Percentiles rank a stretch among this genome's conserved stretches.
These are phyloP conservation scores for Nymphalis io DNA, from an alignment of 1,140 invertebrate species.

Conservation along the genomic window DNA sequence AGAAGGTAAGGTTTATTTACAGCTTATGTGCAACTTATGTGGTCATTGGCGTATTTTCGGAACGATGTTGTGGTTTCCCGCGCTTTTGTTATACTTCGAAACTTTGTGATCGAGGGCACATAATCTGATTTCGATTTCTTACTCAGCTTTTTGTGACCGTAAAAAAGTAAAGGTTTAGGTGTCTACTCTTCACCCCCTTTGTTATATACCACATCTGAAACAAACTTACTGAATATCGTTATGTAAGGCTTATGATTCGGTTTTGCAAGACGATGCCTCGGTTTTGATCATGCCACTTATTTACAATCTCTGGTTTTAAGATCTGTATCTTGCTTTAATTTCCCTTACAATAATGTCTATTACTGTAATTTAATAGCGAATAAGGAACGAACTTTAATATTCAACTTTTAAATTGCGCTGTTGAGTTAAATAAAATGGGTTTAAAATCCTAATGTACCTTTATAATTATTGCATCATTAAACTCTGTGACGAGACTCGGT, in stretches of 20 bases:
- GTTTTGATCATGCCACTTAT: neutral
- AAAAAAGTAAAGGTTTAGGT: conserved; percentile 63
- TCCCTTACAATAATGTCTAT: neutral
- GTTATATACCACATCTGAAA: conserved; percentile 38
- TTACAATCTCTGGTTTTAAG: neutral
- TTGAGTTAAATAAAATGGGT: conserved; percentile 23
- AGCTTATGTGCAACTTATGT: conserved; percentile 45
- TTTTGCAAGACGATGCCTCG: neutral
- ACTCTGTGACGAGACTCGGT: conserved; percentile 19
- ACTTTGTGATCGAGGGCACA: conserved; percentile 64
- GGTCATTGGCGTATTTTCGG: conserved; percentile 41
- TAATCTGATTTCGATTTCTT: conserved; percentile 74
- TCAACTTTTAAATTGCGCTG: conserved; percentile 2
- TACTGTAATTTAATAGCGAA: conserved; percentile 6
- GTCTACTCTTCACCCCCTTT: conserved; percentile 42
- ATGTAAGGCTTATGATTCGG: neutral
- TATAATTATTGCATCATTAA: conserved; percentile 31
- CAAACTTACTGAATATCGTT: conserved; percentile 6
- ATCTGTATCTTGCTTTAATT: neutral
- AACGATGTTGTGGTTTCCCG: conserved; percentile 61
- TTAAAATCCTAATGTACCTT: conserved; percentile 29
- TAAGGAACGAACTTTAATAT: conserved; percentile 17
- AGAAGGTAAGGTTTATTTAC: conserved; percentile 10
- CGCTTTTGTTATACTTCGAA: conserved; percentile 53
- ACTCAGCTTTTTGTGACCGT: conserved; percentile 58